A percentile compares a stretch with the other conserved stretches of the same genome.
Conservation (phyloP, 2,113 vertebrate species). For the Coturnix japonica region DNA sequence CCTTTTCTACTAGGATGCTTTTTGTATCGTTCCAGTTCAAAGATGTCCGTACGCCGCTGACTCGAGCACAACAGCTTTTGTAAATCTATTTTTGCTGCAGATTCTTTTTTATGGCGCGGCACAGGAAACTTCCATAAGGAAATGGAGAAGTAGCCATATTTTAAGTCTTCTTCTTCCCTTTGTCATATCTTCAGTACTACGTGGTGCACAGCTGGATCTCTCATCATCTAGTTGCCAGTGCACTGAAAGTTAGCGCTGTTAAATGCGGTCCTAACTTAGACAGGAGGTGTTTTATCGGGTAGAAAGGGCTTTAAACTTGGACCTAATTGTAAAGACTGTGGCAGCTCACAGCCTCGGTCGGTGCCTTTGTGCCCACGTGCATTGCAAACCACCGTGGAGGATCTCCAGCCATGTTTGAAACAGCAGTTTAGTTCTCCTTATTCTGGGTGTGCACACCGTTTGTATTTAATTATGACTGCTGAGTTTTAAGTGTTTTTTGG, state of each 20-base stretch:
- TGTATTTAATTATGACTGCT: background rate
- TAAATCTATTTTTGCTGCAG: background rate
- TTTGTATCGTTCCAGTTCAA: background rate
- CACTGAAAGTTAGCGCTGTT: background rate
- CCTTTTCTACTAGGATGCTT: slow-evolving; percentile 6
- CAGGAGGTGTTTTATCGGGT: background rate
- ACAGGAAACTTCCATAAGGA: background rate
- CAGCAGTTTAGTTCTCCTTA: background rate
- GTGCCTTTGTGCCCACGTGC: fast-evolving
- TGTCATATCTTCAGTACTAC: background rate
- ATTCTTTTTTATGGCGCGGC: background rate
- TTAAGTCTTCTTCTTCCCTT: background rate
- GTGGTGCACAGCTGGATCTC: fast-evolving
- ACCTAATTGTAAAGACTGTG: background rate
- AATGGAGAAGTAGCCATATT: background rate
- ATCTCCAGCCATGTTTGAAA: background rate
- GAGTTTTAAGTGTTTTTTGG: background rate
- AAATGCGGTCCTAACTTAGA: background rate
- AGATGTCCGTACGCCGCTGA: background rate
- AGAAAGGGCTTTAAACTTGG: background rate
- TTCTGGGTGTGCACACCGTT: background rate
- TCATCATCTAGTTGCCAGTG: fast-evolving
- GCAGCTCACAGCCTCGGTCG: fast-evolving
- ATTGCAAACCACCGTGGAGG: background rate
- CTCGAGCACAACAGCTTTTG: slow-evolving; percentile 27